A percentile compares a stretch with the other conserved stretches of the same genome.
Evolutionary conservation across 2,888 invertebrate species (phyloP).

Genomic region (Hyposoter didymator): DNA sequence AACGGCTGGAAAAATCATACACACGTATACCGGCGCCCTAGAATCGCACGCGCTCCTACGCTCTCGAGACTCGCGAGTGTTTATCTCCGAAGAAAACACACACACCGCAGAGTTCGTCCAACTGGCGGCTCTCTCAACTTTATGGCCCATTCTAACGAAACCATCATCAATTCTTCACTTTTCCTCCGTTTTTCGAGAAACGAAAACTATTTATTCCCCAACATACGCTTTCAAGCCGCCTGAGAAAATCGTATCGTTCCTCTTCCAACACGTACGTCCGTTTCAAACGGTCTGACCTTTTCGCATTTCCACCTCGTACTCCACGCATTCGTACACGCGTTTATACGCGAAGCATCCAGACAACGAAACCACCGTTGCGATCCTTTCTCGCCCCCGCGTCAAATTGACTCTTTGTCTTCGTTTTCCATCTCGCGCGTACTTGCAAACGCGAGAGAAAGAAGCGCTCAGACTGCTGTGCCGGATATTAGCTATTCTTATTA

Average conservation of each 20-base stretch:
- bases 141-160: background rate
- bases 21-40: background rate
- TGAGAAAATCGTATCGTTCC: background rate
- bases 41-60: background rate
- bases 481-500: conserved; percentile 6
- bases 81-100: conserved; percentile 14
- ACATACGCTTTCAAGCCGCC: background rate
- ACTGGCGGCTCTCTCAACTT: conserved; percentile 1
- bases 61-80: background rate
- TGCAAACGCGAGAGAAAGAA: background rate
- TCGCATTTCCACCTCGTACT: background rate
- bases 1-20: conserved; percentile 1
- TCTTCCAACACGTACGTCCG: background rate
- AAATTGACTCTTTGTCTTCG: background rate
- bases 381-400: conserved; percentile 14
- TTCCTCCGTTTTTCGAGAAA: background rate
- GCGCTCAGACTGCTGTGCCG: background rate
- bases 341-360: background rate
- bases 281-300: background rate
- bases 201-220: background rate
- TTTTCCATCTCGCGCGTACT: background rate
- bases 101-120: background rate
- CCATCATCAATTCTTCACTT: background rate
- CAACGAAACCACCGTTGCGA: background rate
- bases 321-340: background rate